phyloP scores from a whole-genome alignment of 2,888 invertebrate genomes.

The Rapana venosa region DNA sequence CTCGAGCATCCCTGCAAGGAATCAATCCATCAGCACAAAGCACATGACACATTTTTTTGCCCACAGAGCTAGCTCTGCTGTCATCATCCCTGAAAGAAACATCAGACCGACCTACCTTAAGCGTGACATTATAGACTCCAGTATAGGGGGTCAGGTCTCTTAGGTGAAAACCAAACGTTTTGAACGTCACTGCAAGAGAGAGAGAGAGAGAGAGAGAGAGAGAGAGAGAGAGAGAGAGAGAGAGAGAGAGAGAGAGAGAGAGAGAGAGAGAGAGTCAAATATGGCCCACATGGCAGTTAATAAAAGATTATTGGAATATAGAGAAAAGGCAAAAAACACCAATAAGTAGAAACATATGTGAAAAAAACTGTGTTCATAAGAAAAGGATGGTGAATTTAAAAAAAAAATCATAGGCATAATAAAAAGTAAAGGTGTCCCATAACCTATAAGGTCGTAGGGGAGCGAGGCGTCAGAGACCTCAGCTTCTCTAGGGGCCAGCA shows the following conservation, averaged over 20 bases:
- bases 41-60: too few relatives aligned
- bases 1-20: too few relatives aligned
- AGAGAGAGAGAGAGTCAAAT: not conserved
- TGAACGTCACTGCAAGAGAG: conserved; percentile 6
- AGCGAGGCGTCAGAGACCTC: too few relatives aligned
- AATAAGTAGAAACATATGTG: not conserved
- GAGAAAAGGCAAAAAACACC: not conserved
- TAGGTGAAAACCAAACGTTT: not conserved
- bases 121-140: not conserved
- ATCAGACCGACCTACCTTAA: not conserved
- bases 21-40: too few relatives aligned
- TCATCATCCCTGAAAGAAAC: too few relatives aligned
- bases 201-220: not conserved
- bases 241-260: not conserved
- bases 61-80: too few relatives aligned
- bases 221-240: not conserved
- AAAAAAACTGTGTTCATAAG: not conserved
- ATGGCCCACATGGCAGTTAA: not conserved
- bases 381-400: not conserved
- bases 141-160: not conserved
- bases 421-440: too few relatives aligned
- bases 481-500: too few relatives aligned
- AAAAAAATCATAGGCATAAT: too few relatives aligned
- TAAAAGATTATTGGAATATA: not conserved
- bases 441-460: too few relatives aligned